Evolutionary conservation across 2,888 invertebrate genomes (phyloP), one percentile per base, ranked within the genome.

Genomic region (Phalangium opilio): DNA sequence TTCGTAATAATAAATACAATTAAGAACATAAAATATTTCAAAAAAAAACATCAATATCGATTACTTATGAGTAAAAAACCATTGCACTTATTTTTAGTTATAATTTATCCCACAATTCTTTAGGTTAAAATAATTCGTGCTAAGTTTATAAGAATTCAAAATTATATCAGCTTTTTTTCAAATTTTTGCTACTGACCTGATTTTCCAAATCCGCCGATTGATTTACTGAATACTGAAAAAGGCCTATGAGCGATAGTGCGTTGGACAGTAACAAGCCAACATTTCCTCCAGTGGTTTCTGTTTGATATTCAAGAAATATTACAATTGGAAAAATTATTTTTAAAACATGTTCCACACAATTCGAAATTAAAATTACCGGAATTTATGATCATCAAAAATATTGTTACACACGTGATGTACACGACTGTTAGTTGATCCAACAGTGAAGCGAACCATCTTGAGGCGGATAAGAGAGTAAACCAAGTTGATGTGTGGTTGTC

Each of bases 361-460:
- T 27, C 8, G n/a, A n/a, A n/a, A 27, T 27, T 27, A 7, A 27
- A 27, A 27, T n/a, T 27, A 27, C 27, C 27, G 4, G 27, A 27
- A 27, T 27, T 8, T 41, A 21, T 11, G 10, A 8, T 27, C 27
- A 41, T 21, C 15, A 53, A 86, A 60, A 83, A 83, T 58, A 87
- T 71, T 0, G 90, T 84, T 1, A 93, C 87, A 40, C 83, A 65
- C 0, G 78, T 76, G 50, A 93, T 84, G 67, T 90, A 95, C 4
- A 83, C 55, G 1, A 85, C 77, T 62, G 90, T 90, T 45, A 87
- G 76, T 53, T 84, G 70, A 64, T 96, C 95, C 59, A 95, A 68
- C 77, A 85, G 84, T 61, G 89, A 83, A 1, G 89, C 93, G 62
- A 96, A 90, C 56, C 93, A 91, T 51, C 91, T 77, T 14, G 85